A percentile compares a stretch with the other conserved stretches of the same genome.
Conservation (phyloP, 1,140 invertebrate genomes). For the Drosophila rhopaloa region DNA sequence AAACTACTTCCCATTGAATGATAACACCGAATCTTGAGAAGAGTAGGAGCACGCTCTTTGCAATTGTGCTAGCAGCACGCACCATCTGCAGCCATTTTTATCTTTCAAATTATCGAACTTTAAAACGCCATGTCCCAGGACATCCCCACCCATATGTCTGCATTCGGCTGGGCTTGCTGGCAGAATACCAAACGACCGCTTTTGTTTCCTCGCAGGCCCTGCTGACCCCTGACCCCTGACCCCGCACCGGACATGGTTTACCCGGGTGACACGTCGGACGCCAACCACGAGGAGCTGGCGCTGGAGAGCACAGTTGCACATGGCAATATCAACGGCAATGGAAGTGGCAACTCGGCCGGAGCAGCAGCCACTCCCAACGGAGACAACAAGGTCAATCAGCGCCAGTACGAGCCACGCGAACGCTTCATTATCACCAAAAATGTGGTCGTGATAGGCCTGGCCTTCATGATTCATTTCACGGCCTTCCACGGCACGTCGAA, state of each 20-base stretch:
- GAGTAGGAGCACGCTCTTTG: neutral
- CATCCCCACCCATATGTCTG: neutral
- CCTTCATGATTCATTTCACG: constrained; percentile 97
- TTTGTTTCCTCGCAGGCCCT: constrained; percentile 28
- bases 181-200: constrained; percentile 26
- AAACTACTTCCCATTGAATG: neutral
- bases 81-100: constrained; percentile 5
- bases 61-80: neutral
- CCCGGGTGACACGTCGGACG: constrained; percentile 31
- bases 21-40: neutral
- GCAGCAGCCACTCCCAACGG: constrained; percentile 13
- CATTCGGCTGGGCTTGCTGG: constrained; percentile 4
- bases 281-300: constrained; percentile 45
- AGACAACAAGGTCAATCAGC: constrained; percentile 53
- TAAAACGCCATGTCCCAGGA: constrained; percentile 6
- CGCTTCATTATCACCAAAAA: constrained; percentile 91
- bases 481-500: constrained; percentile 96
- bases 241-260: constrained; percentile 26
- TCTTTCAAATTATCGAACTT: constrained; percentile 3
- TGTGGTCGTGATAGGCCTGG: constrained; percentile 92
- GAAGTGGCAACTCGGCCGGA: neutral
- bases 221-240: constrained; percentile 8
- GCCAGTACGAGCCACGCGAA: constrained; percentile 73
- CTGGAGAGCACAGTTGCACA: constrained; percentile 38
- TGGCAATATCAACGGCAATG: constrained; percentile 19